Base-by-base conservation (phyloP, 2,113 vertebrate species). In the Semicossyphus pulcher region DNA sequence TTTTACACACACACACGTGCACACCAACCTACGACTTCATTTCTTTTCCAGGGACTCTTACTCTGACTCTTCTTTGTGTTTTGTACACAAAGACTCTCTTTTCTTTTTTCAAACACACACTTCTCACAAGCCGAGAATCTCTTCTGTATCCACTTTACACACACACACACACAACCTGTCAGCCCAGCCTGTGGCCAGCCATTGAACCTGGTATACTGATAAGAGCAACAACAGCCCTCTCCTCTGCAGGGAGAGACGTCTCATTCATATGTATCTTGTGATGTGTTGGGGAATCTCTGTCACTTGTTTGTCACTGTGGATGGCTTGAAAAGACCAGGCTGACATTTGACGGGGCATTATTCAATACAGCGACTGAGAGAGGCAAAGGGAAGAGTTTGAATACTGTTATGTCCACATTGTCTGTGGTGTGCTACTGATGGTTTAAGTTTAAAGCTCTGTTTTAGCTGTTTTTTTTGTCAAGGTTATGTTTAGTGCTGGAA, bases 251-350 rank as follows among this genome's bases (percentile, higher is more conserved):
- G 67, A 59, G 41, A 78, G 25, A 34, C 54, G 65, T 37, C 84
- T 84, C 84, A 84, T 84, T 84, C 74, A 78, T 70, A 81, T 81
- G 83, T 49, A 84, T 76, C 54, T 69, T 18, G 15, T 69, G 71
- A 64, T 67, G 70, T 58, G 76, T 28, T 44, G 15, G 72, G 37
- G 60, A 83, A 62, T 76, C 70, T 76, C 75, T 76, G 73, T 73
- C 83, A 78, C 68, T 57, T 62, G 63, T 72, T 72, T 76, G 74
- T 78, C 73, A 72, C 42, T 26, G 31, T 49, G 67, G 71, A 72
- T 20, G 21, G 45, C 53, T 74, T 79, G 75, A 84, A 80, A 81
- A 85, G 73, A 81, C 66, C 54, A 53, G 14, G 52, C 70, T 88
- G 77, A 78, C 73, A 86, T 88, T 85, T 85, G 71, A 60, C 64